These are phyloP conservation scores for Probaryconus sp. DNA, from an alignment of 1,140 invertebrate genomes.

Conservation along the genomic window DNA sequence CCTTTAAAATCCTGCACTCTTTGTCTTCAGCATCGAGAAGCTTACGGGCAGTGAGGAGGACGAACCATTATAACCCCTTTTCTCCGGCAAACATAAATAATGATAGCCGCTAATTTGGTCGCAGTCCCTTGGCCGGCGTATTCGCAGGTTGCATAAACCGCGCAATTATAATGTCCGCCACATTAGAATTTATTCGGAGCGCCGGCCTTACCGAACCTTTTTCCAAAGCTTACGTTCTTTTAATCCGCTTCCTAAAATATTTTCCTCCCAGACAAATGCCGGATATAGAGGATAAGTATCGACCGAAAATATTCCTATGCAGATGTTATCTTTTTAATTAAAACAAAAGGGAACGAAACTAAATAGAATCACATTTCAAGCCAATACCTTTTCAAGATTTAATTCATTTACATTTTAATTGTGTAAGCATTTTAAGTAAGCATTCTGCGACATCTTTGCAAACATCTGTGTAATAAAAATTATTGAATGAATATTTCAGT, in stretches of 20 bases:
- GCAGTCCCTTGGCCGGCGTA: constrained; percentile 67
- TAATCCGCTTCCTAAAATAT: constrained; percentile 75
- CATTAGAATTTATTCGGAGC: constrained; percentile 78
- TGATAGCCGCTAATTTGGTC: constrained; percentile 78
- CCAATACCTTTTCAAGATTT: constrained; percentile 23
- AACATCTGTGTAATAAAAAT: neutral
- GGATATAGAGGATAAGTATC: constrained; percentile 58
- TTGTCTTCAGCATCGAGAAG: constrained; percentile 71
- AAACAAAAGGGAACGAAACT: constrained; percentile 38
- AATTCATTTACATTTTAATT: neutral
- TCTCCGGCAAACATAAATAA: constrained; percentile 77
- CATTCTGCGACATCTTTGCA: neutral
- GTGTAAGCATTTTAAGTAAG: neutral
- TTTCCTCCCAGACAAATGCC: constrained; percentile 64
- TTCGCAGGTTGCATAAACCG: constrained; percentile 72
- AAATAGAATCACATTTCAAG: constrained; percentile 37
- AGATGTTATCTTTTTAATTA: constrained; percentile 57
- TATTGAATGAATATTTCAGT: constrained; percentile 20
- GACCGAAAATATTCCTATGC: constrained; percentile 68
- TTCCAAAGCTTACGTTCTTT: constrained; percentile 76
- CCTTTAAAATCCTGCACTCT: constrained; percentile 68
- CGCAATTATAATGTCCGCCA: constrained; percentile 78
- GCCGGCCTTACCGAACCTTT: constrained; percentile 68
- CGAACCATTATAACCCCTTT: constrained; percentile 76
- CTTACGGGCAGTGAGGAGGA: constrained; percentile 38